Conservation (phyloP, 2,113 vertebrate species). For the Conger conger region DNA sequence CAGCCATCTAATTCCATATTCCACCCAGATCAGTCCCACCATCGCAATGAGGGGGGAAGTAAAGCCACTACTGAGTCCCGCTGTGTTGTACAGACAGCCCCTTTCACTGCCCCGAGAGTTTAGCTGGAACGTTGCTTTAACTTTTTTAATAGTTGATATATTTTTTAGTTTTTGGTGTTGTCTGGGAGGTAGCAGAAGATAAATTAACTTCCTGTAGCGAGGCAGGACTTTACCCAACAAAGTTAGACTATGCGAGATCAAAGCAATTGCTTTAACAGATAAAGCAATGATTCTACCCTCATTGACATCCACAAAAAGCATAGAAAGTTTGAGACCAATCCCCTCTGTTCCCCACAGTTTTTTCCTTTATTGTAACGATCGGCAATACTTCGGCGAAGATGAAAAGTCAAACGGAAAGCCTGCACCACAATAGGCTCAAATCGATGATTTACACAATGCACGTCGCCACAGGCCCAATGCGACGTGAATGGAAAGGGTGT, state of each 20-base stretch:
- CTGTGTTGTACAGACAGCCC: neutral
- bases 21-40: neutral
- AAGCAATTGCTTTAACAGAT: no score
- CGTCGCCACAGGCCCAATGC: no score
- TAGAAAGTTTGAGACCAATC: neutral
- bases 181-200: neutral
- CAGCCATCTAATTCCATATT: conserved; percentile 3
- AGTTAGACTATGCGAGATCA: no score
- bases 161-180: neutral
- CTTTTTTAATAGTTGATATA: neutral
- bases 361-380: neutral
- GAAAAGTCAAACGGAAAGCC: neutral
- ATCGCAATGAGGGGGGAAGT: neutral
- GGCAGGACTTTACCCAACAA: no score
- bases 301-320: neutral
- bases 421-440: neutral
- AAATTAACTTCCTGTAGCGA: conserved; percentile 1
- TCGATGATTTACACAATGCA: no score
- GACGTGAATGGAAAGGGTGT: no score
- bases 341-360: neutral
- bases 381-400: neutral
- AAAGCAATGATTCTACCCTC: no score
- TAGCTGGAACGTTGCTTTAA: neutral
- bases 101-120: neutral
- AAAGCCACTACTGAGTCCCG: neutral